phyloP scores from a whole-genome alignment of 1,140 invertebrate genomes.

The Drosophila sp. region DNA sequence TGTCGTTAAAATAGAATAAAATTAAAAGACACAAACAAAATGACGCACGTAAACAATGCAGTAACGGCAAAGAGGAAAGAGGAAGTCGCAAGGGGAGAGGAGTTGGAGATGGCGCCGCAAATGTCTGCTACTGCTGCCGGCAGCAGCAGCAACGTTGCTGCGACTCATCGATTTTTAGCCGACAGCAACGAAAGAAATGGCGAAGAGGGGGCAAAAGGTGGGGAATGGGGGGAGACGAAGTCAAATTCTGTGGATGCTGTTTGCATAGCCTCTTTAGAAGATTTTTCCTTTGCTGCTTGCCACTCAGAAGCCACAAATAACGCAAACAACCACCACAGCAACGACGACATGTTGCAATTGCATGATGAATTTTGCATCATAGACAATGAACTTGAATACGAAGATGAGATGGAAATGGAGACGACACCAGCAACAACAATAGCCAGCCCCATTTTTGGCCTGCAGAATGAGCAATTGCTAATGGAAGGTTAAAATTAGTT shows the following conservation, averaged over 20 bases:
- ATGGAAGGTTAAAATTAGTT: constrained; percentile 62
- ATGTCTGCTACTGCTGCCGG: constrained; percentile 57
- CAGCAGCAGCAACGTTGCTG: constrained; percentile 29
- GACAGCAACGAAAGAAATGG: constrained; percentile 16
- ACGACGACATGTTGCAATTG: constrained; percentile 46
- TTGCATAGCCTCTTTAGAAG: constrained; percentile 45
- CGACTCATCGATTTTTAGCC: constrained; percentile 67
- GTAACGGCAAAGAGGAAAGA: not conserved
- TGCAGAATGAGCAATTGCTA: constrained; percentile 73
- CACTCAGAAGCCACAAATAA: constrained; percentile 43
- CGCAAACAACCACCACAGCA: constrained; percentile 1
- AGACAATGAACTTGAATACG: constrained; percentile 76
- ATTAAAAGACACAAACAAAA: constrained; percentile 40
- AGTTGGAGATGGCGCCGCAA: constrained; percentile 8
- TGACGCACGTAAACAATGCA: constrained; percentile 77
- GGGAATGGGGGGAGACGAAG: constrained; percentile 16
- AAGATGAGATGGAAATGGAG: constrained; percentile 59
- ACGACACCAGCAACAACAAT: constrained; percentile 11
- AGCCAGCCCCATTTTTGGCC: constrained; percentile 33
- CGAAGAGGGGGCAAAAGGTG: constrained; percentile 6
- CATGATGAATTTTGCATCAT: constrained; percentile 63
- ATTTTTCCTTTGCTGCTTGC: constrained; percentile 62
- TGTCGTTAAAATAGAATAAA: constrained; percentile 37
- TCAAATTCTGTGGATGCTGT: constrained; percentile 32
- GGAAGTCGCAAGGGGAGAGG: constrained; percentile 13